phyloP scores from a whole-genome alignment of 2,888 invertebrate genomes.

The Mimachlamys varia region DNA sequence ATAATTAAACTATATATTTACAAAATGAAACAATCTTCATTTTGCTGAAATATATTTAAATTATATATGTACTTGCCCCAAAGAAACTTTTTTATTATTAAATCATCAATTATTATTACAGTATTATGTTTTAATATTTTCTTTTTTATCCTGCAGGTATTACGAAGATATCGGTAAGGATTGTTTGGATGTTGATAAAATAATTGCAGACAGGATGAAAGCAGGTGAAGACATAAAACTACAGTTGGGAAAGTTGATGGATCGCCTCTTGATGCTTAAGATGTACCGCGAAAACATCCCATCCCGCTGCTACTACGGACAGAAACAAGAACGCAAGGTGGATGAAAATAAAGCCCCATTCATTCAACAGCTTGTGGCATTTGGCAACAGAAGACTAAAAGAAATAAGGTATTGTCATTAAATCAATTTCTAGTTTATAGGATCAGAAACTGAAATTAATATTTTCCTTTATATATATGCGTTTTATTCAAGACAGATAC shows the following conservation, averaged over 20 bases:
- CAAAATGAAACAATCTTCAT: too few species aligned
- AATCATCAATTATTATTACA: too few species aligned
- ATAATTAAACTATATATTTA: too few species aligned
- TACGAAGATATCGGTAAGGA: conserved; percentile 77
- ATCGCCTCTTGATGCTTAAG: conserved; percentile 76
- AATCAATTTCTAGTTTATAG: too few species aligned
- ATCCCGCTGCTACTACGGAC: conserved; percentile 25
- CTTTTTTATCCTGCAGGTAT: conserved; percentile 67
- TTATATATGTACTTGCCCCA: too few species aligned
- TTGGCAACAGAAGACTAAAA: conserved; percentile 72
- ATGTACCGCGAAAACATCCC: conserved; percentile 57
- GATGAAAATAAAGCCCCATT: conserved; percentile 70
- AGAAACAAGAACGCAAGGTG: neutral
- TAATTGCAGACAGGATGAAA: conserved; percentile 70
- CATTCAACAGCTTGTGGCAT: conserved; percentile 67
- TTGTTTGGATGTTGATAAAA: conserved; percentile 73
- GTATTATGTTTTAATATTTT: neutral
- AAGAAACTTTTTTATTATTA: too few species aligned
- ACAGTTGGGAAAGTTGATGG: conserved; percentile 80
- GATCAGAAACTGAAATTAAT: too few species aligned
- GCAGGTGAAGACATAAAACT: conserved; percentile 72
- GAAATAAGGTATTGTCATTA: conserved; percentile 68
- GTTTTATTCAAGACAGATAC: too few species aligned
- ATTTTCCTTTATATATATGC: too few species aligned
- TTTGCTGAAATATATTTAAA: too few species aligned